Base-by-base conservation (phyloP, 2,113 vertebrate genomes). In the Chinchilla lanigera region DNA sequence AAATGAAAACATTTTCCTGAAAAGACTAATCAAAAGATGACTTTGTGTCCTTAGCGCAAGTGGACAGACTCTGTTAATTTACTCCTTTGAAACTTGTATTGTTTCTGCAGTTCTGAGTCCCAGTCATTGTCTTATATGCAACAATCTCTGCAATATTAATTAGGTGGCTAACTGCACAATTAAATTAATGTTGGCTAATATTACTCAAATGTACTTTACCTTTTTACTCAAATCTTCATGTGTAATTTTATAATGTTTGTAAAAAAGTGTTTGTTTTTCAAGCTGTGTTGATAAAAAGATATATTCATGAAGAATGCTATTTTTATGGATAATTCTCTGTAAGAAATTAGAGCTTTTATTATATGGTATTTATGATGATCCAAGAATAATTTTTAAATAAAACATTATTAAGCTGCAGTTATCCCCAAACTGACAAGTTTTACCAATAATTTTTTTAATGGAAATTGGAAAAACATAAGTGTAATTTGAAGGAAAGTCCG, bases 381-480 rank as follows among this genome's bases (percentile, higher is more conserved):
- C 10, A 90, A 69, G 87, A 90, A 88, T 71, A 56, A 60, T 86
- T 47, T 89, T 93, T 52, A 92, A 95, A 75, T 92, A 0, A 73
- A 65, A 95, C 88, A 24, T 30, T 26, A 50, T 38, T 77, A 89
- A 73, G 33, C 28, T 50, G 3, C 0, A 90, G 28, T 96, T 86
- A 93, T 90, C 92, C 87, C 41, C 58, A 47, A 19, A 67, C 71
- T n/a, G 75, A 73, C 35, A 96, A 96, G 47, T 69, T 81, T 89
- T 98, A 28, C 65, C 0, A 19, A n/a, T 54, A 93, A 65, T 63
- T 77, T 82, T 89, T 90, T 41, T 28, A 0, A 38, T 94, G 50
- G 86, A 2, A 93, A 28, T 63, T 81, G 26, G 11, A 93, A 89
- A 35, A 2, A 94, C 87, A 65, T 67, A 16, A 33, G 7, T 86